These are phyloP conservation scores for Pterocles orientalis DNA, from an alignment of 2,113 vertebrate species.

Conservation along the genomic window DNA sequence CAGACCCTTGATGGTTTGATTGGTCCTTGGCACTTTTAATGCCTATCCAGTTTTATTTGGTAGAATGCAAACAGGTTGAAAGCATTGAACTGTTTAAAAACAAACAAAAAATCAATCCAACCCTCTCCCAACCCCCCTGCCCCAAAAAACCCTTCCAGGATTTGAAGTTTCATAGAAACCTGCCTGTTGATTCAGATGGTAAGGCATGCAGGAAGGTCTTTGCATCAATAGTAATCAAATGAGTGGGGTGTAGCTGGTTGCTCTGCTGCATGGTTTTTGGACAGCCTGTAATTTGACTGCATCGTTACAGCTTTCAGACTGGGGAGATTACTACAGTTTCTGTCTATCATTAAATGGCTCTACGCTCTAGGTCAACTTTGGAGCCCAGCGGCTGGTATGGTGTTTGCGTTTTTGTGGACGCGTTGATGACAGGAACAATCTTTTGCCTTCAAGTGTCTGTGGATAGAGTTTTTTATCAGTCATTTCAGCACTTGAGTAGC, in stretches of 20 bases:
- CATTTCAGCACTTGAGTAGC: background rate
- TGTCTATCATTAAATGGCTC: background rate
- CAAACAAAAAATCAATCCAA: background rate
- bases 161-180: background rate
- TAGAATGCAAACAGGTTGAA: background rate
- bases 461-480: background rate
- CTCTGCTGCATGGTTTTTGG: background rate
- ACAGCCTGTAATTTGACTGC: background rate
- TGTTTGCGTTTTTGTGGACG: background rate
- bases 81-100: background rate
- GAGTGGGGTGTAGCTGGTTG: background rate
- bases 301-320: background rate
- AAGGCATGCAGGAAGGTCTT: background rate
- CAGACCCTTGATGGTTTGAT: background rate
- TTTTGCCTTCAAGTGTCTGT: background rate
- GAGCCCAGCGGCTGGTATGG: background rate
- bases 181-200: background rate
- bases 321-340: background rate
- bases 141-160: background rate
- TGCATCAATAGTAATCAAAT: background rate
- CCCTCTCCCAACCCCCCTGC: accelerated
- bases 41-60: background rate
- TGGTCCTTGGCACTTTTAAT: background rate
- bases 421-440: background rate
- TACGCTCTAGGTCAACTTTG: background rate